These are phyloP conservation scores for Orchesella flavescens DNA, from an alignment of 2,888 invertebrate genomes.

Conservation along the genomic window DNA sequence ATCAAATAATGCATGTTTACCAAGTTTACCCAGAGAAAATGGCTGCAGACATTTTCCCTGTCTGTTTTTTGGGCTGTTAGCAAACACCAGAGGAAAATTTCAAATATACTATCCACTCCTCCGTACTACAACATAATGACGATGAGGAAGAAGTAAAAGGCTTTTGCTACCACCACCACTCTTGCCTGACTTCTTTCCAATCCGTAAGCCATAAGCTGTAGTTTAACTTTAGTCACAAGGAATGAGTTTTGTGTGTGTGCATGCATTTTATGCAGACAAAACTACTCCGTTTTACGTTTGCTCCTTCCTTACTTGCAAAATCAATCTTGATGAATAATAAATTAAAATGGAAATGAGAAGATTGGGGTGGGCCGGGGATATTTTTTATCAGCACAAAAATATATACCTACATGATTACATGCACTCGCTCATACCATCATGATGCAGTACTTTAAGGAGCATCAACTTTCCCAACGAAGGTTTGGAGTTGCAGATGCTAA, in stretches of 20 bases:
- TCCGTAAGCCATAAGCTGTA: too few species aligned
- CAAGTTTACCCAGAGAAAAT: slow-evolving; percentile 51
- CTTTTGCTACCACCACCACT: too few species aligned
- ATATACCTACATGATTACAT: not conserved
- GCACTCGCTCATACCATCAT: too few species aligned
- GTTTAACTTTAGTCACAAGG: too few species aligned
- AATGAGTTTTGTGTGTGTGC: not conserved
- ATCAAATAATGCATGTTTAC: slow-evolving; percentile 62
- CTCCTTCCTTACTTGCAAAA: slow-evolving; percentile 51
- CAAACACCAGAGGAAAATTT: not conserved
- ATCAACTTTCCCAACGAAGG: not conserved
- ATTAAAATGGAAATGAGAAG: slow-evolving; percentile 64
- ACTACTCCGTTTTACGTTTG: not conserved
- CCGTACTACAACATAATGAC: not conserved
- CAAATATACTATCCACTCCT: not conserved
- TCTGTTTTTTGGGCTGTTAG: not conserved
- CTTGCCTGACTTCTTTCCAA: too few species aligned
- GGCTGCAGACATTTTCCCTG: slow-evolving; percentile 38
- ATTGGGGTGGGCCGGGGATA: slow-evolving; percentile 38
- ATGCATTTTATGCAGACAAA: slow-evolving; percentile 15
- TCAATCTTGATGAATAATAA: slow-evolving; percentile 67
- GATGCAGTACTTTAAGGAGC: not conserved
- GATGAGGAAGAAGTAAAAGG: not conserved
- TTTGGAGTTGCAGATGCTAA: not conserved
- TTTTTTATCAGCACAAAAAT: slow-evolving; percentile 32